Conservation (phyloP, 92 coral and sea anemone genomes). For the Siderastrea siderea region DNA sequence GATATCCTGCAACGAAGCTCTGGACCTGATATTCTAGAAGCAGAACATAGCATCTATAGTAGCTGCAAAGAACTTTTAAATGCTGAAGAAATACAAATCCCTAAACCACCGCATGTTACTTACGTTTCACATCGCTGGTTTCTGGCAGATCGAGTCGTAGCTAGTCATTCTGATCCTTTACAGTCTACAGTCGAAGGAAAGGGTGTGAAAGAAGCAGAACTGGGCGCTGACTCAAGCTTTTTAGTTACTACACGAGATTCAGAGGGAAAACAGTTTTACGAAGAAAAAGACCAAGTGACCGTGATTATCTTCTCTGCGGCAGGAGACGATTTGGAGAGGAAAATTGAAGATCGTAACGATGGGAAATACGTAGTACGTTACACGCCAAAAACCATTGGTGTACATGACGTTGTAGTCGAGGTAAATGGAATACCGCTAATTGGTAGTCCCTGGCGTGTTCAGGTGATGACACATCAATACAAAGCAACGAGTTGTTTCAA, state of each 20-base stretch:
- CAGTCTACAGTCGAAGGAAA: not conserved
- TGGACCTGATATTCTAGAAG: not conserved
- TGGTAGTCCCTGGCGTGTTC: no score
- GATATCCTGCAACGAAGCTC: not conserved
- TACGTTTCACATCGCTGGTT: not conserved
- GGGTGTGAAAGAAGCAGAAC: not conserved
- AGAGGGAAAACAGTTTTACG: constrained; percentile 11
- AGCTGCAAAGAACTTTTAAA: not conserved
- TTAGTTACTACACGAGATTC: constrained; percentile 2
- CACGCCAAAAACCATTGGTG: no score
- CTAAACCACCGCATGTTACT: not conserved
- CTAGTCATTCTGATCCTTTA: not conserved
- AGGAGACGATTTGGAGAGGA: no score
- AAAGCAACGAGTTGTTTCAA: not conserved
- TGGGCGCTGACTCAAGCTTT: not conserved
- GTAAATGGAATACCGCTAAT: no score
- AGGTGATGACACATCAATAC: constrained; percentile 11
- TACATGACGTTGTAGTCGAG: no score
- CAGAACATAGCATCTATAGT: no score
- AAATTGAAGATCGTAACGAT: no score
- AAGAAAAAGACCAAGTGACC: no score
- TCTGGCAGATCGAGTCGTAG: not conserved
- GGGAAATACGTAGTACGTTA: no score
- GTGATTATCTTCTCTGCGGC: no score
- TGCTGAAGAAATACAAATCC: not conserved